A percentile compares a stretch with the other conserved stretches of the same genome.
Conservation (phyloP, 2,888 invertebrate species). For the Tenthredo distinguenda region DNA sequence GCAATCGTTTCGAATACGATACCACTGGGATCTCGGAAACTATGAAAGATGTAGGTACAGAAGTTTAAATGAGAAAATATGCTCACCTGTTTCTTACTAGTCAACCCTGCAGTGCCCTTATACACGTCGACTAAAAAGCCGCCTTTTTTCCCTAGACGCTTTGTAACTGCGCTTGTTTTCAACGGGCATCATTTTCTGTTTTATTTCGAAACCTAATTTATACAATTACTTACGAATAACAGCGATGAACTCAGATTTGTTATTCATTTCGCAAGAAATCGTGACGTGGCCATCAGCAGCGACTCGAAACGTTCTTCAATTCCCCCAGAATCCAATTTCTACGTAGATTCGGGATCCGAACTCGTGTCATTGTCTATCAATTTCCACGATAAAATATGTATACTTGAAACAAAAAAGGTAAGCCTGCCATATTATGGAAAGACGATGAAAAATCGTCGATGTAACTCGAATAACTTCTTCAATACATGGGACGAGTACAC, state of each 20-base stretch:
- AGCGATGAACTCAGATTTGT: neutral
- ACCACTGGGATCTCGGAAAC: slow-evolving; percentile 9
- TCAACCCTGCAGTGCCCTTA: neutral
- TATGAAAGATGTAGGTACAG: slow-evolving; percentile 10
- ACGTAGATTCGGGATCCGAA: neutral
- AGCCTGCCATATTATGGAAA: neutral
- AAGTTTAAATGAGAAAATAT: slow-evolving; percentile 12
- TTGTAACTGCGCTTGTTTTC: neutral
- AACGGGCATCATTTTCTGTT: neutral
- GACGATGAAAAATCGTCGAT: neutral
- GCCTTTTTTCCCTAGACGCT: neutral
- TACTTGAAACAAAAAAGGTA: neutral
- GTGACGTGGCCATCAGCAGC: too few relatives aligned
- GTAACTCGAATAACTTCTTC: neutral
- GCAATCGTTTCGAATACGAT: neutral
- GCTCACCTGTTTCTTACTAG: neutral
- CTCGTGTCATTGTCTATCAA: neutral
- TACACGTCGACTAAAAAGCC: neutral
- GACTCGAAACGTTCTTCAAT: neutral
- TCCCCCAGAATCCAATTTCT: neutral
- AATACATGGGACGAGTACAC: neutral
- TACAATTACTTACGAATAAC: neutral
- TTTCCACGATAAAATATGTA: neutral
- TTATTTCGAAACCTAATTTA: neutral
- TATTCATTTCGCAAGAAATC: neutral